Percentiles rank a stretch among this genome's conserved stretches.
Conservation (phyloP, 2,113 vertebrate species). For the Pao palembangensis region DNA sequence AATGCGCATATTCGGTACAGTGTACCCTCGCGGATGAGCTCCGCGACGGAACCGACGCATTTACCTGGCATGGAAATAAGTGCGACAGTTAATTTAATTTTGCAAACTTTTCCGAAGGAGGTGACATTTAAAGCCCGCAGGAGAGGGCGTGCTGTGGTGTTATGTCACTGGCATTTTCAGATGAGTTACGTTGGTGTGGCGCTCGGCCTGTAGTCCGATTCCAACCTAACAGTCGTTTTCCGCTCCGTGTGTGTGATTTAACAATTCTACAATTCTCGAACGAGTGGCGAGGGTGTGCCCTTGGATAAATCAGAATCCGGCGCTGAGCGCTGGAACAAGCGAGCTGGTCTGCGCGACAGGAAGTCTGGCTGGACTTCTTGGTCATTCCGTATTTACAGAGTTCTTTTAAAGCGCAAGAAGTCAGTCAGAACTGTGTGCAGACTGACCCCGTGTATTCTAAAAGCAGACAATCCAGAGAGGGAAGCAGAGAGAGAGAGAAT, state of each 20-base stretch:
- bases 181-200: neutral
- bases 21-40: neutral
- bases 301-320: conserved; percentile 18
- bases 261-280: neutral
- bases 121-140: conserved; percentile 33
- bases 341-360: conserved; percentile 28
- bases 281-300: conserved; percentile 39
- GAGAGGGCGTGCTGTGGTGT: conserved; percentile 1
- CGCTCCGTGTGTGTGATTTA: neutral
- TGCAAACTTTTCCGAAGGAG: conserved; percentile 49
- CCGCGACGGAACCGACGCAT: conserved; percentile 31
- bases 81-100: conserved; percentile 38
- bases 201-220: neutral
- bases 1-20: conserved; percentile 31
- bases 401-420: conserved; percentile 20
- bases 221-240: neutral
- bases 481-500: conserved; percentile 62
- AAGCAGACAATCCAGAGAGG: conserved; percentile 39
- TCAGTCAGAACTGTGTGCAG: conserved; percentile 30
- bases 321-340: neutral
- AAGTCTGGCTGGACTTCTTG: conserved; percentile 30
- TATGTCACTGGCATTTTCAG: too few species aligned
- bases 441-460: conserved; percentile 45
- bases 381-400: conserved; percentile 6
- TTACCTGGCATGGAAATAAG: conserved; percentile 44